A percentile compares a stretch with the other conserved stretches of the same genome.
Conservation (phyloP, 2,797 vertebrate species). For the Ctenosaura bakeri region DNA sequence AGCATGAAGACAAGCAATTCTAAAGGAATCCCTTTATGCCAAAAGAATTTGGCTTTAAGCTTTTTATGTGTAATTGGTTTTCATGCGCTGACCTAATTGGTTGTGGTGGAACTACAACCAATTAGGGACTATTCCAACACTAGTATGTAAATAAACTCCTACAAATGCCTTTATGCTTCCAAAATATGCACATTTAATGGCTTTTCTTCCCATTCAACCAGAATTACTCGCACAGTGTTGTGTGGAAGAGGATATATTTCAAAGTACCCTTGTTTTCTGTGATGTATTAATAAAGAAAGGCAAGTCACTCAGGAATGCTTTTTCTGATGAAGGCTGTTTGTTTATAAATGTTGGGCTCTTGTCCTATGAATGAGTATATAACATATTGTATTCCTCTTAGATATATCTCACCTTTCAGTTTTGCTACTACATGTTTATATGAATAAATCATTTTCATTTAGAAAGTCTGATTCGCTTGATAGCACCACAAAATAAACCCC, state of each 20-base stretch:
- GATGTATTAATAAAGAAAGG: not conserved
- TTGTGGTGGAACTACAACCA: not conserved
- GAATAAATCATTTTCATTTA: not conserved
- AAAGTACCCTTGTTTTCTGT: not conserved
- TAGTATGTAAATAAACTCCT: not conserved
- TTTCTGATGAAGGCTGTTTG: not conserved
- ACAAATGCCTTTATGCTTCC: not conserved
- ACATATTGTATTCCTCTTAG: not conserved
- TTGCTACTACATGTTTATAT: not conserved
- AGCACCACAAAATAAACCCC: not conserved
- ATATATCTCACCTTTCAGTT: not conserved
- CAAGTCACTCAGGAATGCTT: not conserved
- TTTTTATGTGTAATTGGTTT: not conserved
- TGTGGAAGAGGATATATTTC: not conserved
- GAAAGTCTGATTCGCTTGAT: not conserved
- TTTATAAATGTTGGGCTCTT: not conserved
- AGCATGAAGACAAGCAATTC: not conserved
- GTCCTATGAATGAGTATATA: not conserved
- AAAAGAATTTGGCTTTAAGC: not conserved
- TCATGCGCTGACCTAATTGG: not conserved
- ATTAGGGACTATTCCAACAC: not conserved
- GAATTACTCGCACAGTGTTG: not conserved
- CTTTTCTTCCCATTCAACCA: not conserved
- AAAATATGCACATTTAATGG: not conserved
- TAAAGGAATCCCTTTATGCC: not conserved